Evolutionary conservation across 2,888 invertebrate genomes (phyloP), one percentile per base, ranked within the genome.

Genomic region (Drosophila barbarae): DNA sequence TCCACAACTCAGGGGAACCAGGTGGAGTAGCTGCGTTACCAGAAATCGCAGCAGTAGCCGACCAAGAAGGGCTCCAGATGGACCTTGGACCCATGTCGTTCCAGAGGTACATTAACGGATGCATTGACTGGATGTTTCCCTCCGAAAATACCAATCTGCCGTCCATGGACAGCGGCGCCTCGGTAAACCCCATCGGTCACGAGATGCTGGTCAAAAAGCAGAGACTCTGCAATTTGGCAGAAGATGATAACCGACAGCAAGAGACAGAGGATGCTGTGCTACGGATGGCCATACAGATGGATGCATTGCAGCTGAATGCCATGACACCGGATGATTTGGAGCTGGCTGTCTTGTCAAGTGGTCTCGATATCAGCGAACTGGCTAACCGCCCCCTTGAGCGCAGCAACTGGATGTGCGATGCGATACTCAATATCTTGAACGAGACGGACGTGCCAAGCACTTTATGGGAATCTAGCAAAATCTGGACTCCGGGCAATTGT

Each of bases 101-200:
- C 15, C 15, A 28, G 44, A 12, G 10, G 3, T 28, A 28, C 12
- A 2, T 7, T 18, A 7, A 15, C 7, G 44, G 15, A 10, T 28
- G 15, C 28, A 2, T 7, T 18, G 12, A 18, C 15, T 44, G 44
- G 44, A 41, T 21, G 21, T 1, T 18, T 12, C 21, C 39, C 3
- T 1, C 12, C 2, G 1, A 12, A 12, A 21, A 12, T 4, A n/a
- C 8, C 8, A 8, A 7, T 15, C 15, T 4, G 21, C 13, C 39
- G 8, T 12, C 39, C 13, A 18, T 10, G 18, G 9, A 2, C 18
- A 38, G 5, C 6, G 12, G 2, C 1, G 2, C 39, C 13, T 26
- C 2, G n/a, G n/a, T 32, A 2, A 55, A 50, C 0, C 55, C 55
- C 30, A 55, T 55, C 3, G 55, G 55, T 21, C 30, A 36, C 35